Base-by-base conservation (phyloP, 2,113 vertebrate species). In the Cyphomyrus plagiostoma region DNA sequence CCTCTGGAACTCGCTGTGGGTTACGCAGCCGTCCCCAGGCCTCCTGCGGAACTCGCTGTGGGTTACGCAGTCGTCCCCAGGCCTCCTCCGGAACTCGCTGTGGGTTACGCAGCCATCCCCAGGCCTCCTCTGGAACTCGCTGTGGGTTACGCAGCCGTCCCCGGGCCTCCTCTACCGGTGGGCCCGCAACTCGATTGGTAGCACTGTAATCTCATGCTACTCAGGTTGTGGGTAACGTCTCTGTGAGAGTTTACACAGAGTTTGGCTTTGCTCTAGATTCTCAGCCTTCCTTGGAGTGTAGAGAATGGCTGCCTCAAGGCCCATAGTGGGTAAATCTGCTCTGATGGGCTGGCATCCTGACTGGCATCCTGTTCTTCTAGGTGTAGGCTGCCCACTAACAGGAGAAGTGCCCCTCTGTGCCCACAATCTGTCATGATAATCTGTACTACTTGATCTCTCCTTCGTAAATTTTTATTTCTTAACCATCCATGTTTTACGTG, bases 111-210 rank as follows among this genome's bases (percentile, higher is more conserved):
- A 21, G 1, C 90, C 94, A 52, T 91, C 89, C 48, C 92, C 45
- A 39, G 49, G 50, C 90, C 91, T 91, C 86, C 49, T 83, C 90
- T 0, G 88, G 48, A 56, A 91, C 93, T 93, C 93, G 94, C 94
- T 92, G 91, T 91, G 91, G 93, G 94, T 92, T 94, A 95, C 92
- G 23, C 92, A 21, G 1, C 90, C 94, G 53, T 91, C 89, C 49
- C 92, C 90, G 1, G 52, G 52, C 52, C 52, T 53, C 52, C 52
- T 3, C 42, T 45, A 45, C 42, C 3, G 42, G 42, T 45, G 42
- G 42, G 42, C 3, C 42, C 42, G 42, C 42, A 45, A 45, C 42
- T 45, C 42, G 4, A 45, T 4, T 45, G 42, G 42, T 45, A 45
- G 42, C 42, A 45, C 42, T 45, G 42, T 45, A 4, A 4, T 45